A percentile compares a stretch with the other conserved stretches of the same genome.
phyloP scores from a whole-genome alignment of 2,888 invertebrate species.

The Acanthosepion lycidas region DNA sequence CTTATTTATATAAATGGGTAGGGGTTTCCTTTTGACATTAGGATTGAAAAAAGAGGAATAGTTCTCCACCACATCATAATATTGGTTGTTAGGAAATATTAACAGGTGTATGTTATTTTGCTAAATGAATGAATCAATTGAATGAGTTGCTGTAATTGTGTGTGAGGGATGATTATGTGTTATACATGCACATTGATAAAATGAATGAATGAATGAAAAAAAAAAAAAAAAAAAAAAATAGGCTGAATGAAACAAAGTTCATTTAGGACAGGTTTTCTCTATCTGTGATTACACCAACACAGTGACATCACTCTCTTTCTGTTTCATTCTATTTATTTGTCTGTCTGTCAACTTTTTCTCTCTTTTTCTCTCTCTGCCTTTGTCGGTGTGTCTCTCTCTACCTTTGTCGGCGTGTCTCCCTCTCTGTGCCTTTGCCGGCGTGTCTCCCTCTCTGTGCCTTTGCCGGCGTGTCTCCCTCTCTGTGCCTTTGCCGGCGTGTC shows the following conservation, averaged over 20 bases:
- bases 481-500: neutral
- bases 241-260: neutral
- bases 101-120: neutral
- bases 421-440: neutral
- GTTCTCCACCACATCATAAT: neutral
- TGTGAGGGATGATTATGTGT: neutral
- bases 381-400: neutral
- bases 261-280: neutral
- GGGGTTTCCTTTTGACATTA: neutral
- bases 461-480: too few relatives aligned
- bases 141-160: neutral
- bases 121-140: neutral
- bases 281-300: too few relatives aligned
- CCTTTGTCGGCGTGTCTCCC: neutral
- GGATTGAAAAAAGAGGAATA: neutral
- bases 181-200: neutral
- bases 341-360: neutral
- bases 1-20: neutral
- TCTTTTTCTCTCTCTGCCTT: neutral
- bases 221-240: too few relatives aligned
- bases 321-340: neutral
- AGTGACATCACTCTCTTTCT: neutral
- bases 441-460: slow-evolving; percentile 46
- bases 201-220: too few relatives aligned
- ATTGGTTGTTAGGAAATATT: neutral